Base-by-base conservation (phyloP, 1,140 invertebrate species). In the Drosophila athabasca region DNA sequence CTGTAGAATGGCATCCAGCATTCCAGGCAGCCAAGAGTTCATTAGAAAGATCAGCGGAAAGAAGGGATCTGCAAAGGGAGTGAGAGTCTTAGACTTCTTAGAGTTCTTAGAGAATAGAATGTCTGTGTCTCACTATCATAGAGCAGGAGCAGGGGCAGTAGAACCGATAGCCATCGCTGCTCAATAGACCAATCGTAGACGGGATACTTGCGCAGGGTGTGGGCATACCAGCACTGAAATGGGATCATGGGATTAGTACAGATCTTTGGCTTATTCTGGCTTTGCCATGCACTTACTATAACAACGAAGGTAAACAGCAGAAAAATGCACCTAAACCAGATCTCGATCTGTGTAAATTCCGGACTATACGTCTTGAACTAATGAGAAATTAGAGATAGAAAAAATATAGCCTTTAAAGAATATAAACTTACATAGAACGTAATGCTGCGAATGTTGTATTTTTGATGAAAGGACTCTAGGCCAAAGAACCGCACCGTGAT, bases 321-420 rank as follows among this genome's bases (percentile, higher is more conserved):
- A 92, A 99, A 99, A 79, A 98, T 96, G 90, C 98, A 96, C 76
- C 98, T 93, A 90, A 99, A 98, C 97, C 97, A 99, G 62, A 99
- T 98, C 93, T 99, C 98, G 83, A 99, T 96, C 93, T 98, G 97
- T 8, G 98, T 99, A 90, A 99, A 99, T 0, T 95, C 95, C 52
- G 97, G 96, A 92, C 98, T 99, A 92, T 98, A 99, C 9, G 96
- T 98, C 92, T 98, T 98, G 91, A 99, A 98, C 97, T 99, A 94
- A 94, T 68, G 49, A 49, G 11, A 6, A 8, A 43, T 35, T 11
- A 9, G 3, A 17, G 6, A 3, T 39, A 22, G 17, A 52, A 1
- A 0, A 43, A 41, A 26, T 26, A 5, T 26, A 26, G 24, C 24
- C 24, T 26, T 26, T 5, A 5, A 5, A 26, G 24, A 5, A 26